A percentile compares a stretch with the other conserved stretches of the same genome.
These are phyloP conservation scores for Plectropomus leopardus DNA, from an alignment of 2,113 vertebrate species.

Conservation along the genomic window DNA sequence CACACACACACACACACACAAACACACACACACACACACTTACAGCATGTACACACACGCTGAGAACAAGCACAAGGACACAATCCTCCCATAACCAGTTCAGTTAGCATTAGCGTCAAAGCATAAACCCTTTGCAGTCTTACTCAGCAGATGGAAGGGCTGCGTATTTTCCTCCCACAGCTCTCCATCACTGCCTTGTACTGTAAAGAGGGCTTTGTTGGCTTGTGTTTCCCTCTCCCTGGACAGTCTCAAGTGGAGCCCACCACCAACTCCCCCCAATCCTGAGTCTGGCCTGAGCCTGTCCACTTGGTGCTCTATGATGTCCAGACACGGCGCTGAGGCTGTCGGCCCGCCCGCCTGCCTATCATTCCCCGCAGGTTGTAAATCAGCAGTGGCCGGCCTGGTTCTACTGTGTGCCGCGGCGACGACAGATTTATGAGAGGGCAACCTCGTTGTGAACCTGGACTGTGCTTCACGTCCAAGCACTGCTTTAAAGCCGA, in stretches of 20 bases:
- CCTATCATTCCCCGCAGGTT: slow-evolving; percentile 78
- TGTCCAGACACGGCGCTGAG: slow-evolving; percentile 57
- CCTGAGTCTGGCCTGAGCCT: background rate
- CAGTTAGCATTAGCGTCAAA: slow-evolving; percentile 43
- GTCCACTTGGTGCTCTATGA: slow-evolving; percentile 9
- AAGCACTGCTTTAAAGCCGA: slow-evolving; percentile 31
- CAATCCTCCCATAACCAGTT: slow-evolving; percentile 24
- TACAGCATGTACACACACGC: slow-evolving; percentile 18
- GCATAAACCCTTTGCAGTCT: slow-evolving; percentile 19
- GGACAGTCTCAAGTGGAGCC: slow-evolving; percentile 62
- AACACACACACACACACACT: slow-evolving; percentile 1
- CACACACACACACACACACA: background rate
- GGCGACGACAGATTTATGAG: slow-evolving; percentile 82
- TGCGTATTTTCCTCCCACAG: slow-evolving; percentile 26
- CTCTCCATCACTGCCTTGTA: slow-evolving; percentile 22
- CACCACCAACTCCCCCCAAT: background rate
- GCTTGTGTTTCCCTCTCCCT: slow-evolving; percentile 51
- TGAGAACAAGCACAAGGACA: slow-evolving; percentile 20
- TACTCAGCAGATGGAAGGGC: slow-evolving; percentile 48
- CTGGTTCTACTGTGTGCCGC: slow-evolving; percentile 51
- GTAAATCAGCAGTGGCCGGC: slow-evolving; percentile 76
- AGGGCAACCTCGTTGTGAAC: slow-evolving; percentile 76
- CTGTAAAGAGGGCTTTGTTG: slow-evolving; percentile 64
- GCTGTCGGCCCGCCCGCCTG: slow-evolving; percentile 65
- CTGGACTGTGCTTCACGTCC: slow-evolving; percentile 53